Evolutionary conservation across 2,888 invertebrate species (phyloP), one percentile per base, ranked within the genome.

Genomic region (Meloe dianella): DNA sequence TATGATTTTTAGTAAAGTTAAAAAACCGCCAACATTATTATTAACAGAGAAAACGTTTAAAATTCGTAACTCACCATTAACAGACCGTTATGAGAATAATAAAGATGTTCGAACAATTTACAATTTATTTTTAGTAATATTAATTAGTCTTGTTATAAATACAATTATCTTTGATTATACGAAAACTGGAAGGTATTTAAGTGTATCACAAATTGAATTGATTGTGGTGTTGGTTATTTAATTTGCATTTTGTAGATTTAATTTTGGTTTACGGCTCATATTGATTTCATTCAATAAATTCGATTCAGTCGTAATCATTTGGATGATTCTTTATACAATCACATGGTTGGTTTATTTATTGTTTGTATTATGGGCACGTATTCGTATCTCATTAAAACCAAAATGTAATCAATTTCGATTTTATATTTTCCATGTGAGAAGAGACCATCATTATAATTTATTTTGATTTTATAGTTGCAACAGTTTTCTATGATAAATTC

Each of bases 121-220:
- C 38, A 68, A 73, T 58, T 62, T 73, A 29, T 68, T 70, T 60
- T 35, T 64, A 10, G 57, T 68, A 9, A 65, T 67, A 20, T 62
- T 73, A 47, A 54, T 73, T 20, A 64, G 65, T 47, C 38, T 73
- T 9, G 65, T 70, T 38, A 63, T 63, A 27, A 67, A 65, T 24
- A 71, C 73, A 12, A 85, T 90, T 27, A 85, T 91, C 17, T 88
- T 89, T 76, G 94, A 95, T 79, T 86, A 91, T 74, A 85, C 92
- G 64, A 89, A 91, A 69, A 87, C 87, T 69, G 93, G 92, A 82
- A 88, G 88, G 94, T 92, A 54, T 2, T 14, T 41, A 86, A 89
- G 90, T 85, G 69, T 57, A 20, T n/a, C n/a, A n/a, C n/a, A n/a
- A n/a, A n/a, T n/a, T n/a, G n/a, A n/a, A n/a, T n/a, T n/a, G n/a